Percentiles rank a stretch among this genome's conserved stretches.
Evolutionary conservation across 2,888 invertebrate genomes (phyloP).

Genomic region (Drosophila infuscata): DNA sequence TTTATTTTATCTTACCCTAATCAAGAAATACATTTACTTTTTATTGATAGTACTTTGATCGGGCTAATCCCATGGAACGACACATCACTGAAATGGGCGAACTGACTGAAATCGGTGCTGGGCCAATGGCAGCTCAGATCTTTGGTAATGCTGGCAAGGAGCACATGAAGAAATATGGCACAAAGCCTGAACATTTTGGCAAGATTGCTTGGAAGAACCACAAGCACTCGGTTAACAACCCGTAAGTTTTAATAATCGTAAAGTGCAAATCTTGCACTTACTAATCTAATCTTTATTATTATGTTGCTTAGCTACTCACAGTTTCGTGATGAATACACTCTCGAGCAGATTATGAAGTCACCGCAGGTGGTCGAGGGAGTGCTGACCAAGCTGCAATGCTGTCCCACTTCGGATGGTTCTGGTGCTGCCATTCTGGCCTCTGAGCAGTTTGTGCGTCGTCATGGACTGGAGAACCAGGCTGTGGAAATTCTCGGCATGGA

Average conservation of each 20-base stretch:
- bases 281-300: constrained; percentile 36
- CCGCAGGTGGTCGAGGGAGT: constrained; percentile 96
- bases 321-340: constrained; percentile 94
- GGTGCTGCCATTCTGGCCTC: constrained; percentile 96
- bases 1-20: too few relatives aligned
- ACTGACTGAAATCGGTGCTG: constrained; percentile 90
- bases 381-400: constrained; percentile 98
- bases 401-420: constrained; percentile 99
- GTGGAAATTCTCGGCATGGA: constrained; percentile 98
- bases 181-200: constrained; percentile 96
- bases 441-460: constrained; percentile 94
- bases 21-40: neutral
- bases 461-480: constrained; percentile 93
- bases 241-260: constrained; percentile 86
- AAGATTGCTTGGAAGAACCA: constrained; percentile 99
- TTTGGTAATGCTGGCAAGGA: constrained; percentile 98
- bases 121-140: constrained; percentile 96
- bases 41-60: constrained; percentile 88
- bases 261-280: neutral
- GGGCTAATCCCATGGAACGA: constrained; percentile 95
- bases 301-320: constrained; percentile 91
- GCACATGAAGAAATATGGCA: constrained; percentile 93
- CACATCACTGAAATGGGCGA: constrained; percentile 95
- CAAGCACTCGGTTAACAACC: constrained; percentile 97
- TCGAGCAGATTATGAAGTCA: constrained; percentile 95